Base-by-base conservation (phyloP, 2,888 invertebrate genomes). In the Automeris io region DNA sequence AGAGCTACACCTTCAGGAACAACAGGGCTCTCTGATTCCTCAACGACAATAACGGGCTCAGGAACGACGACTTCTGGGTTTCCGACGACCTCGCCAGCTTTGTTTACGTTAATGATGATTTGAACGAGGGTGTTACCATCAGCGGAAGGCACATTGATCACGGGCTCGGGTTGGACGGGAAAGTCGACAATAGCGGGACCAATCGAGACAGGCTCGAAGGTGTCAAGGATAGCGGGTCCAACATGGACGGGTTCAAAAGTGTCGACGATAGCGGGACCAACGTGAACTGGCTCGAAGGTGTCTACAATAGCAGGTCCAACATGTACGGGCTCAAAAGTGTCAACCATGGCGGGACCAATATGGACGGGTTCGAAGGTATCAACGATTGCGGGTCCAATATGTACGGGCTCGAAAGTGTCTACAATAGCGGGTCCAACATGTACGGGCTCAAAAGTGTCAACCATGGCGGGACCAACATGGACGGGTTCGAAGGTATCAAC, bases 31-130 rank as follows among this genome's bases (percentile, higher is more conserved):
- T 32, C 34, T 12, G 51, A 36, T 33, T 45, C 40, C 5, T 43
- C 38, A 29, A 42, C 40, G 12, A 49, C 37, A 22, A 49, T 46
- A 26, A 37, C 51, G 40, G 49, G 41, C 3, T 39, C 46, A 6
- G 42, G 39, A n/a, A n/a, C n/a, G 22, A 41, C 23, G 22, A 43
- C 37, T 13, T 41, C 49, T 16, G 45, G 45, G 23, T 41, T 32
- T 9, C 36, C 36, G 26, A 40, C 32, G 21, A 39, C 41, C 33
- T 36, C 31, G 11, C 34, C 45, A 9, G 49, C 49, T 12, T 37
- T 22, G 46, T 64, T 57, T 46, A 68, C 55, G 48, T 66, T 69
- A 29, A 68, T 21, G 50, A 65, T 61, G 43, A 68, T 62, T 45
- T 68, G 64, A 26, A 69, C 45, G 23, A 63, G 42, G 4, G 65